Percentiles rank a stretch among this genome's conserved stretches.
Evolutionary conservation across 2,797 vertebrate genomes (phyloP).

Genomic region (Tiaroga cobitis): DNA sequence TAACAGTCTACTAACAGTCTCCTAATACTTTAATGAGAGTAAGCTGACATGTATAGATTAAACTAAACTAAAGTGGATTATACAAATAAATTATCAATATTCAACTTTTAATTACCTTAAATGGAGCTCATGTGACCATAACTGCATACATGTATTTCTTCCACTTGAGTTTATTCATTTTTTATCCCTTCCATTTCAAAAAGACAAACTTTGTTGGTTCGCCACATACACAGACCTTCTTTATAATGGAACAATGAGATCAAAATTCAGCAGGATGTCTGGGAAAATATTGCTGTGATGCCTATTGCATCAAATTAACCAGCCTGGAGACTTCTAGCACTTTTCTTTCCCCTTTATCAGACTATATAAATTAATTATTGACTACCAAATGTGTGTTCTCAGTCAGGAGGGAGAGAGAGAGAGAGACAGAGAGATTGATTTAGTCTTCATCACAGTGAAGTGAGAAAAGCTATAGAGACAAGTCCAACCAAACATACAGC

Average conservation of each 20-base stretch:
- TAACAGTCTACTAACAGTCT: too few relatives aligned
- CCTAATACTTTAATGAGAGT: neutral
- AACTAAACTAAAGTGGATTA: neutral
- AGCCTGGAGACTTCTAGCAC: neutral
- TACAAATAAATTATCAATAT: neutral
- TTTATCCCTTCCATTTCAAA: neutral
- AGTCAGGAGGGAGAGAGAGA: slow-evolving; percentile 2
- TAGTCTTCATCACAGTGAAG: slow-evolving; percentile 19
- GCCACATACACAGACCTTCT: neutral
- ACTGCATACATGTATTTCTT: neutral
- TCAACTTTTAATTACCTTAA: neutral
- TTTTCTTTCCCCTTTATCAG: slow-evolving; percentile 12
- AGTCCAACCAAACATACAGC: slow-evolving; percentile 14
- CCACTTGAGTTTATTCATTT: neutral
- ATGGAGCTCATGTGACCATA: neutral
- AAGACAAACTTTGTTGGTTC: neutral
- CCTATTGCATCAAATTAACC: neutral
- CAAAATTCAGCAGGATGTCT: neutral
- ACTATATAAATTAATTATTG: slow-evolving; percentile 49
- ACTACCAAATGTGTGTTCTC: slow-evolving; percentile 35
- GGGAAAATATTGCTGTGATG: neutral
- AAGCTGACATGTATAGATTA: neutral
- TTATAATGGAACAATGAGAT: neutral
- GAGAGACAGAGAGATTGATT: slow-evolving; percentile 3
- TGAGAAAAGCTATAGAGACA: slow-evolving; percentile 36